These are phyloP conservation scores for Strix aluco DNA, from an alignment of 2,113 vertebrate species.

Conservation along the genomic window DNA sequence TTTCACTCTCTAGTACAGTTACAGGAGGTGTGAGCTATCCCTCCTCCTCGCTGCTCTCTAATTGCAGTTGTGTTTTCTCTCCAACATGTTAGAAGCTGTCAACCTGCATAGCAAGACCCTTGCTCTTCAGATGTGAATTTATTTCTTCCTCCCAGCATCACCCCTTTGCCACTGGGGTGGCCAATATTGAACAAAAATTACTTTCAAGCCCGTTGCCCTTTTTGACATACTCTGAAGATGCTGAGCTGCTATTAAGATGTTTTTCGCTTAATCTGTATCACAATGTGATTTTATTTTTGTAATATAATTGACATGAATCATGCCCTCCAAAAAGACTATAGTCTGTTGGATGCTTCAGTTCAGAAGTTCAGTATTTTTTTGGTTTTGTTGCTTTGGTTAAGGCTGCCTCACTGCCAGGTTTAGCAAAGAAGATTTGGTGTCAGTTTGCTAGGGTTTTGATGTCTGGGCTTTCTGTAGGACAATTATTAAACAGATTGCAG, in stretches of 20 bases:
- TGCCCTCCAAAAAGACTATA: background rate
- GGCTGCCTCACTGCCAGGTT: background rate
- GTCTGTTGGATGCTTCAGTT: background rate
- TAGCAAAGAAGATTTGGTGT: background rate
- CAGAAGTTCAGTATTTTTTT: background rate
- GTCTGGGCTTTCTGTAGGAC: background rate
- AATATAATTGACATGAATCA: background rate
- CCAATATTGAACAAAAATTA: background rate
- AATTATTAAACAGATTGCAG: background rate
- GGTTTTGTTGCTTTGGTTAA: background rate
- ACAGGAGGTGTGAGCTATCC: background rate
- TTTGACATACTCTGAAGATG: background rate
- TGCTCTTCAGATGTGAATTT: background rate
- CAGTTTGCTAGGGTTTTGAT: background rate
- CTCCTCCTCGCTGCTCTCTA: background rate
- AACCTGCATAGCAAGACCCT: background rate
- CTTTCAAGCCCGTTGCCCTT: background rate
- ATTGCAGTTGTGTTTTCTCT: background rate
- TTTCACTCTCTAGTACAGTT: background rate
- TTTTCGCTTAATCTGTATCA: background rate
- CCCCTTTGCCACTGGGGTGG: background rate
- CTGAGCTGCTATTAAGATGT: background rate
- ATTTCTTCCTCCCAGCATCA: background rate
- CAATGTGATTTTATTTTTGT: background rate
- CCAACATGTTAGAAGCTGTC: background rate